Base-by-base conservation (phyloP, 2,113 vertebrate species). In the Gracilinanus agilis region DNA sequence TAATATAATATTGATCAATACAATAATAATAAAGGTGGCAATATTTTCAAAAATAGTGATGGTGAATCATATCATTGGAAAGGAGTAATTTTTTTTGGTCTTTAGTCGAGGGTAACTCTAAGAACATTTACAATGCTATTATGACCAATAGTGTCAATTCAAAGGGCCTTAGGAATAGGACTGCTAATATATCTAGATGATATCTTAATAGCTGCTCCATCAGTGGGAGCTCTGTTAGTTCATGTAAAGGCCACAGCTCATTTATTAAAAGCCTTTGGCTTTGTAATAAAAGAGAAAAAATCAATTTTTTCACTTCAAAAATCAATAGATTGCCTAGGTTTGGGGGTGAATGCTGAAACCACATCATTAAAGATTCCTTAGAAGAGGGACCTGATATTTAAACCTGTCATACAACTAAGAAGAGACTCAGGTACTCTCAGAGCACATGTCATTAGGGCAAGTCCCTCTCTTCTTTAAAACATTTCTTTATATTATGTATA, bases 211-310 rank as follows among this genome's bases (percentile, higher is more conserved):
- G 21, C 53, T 13, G 5, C 53, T 93, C 91, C n/a, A 89, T 90
- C n/a, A 55, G 25, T 91, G 56, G 21, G 54, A 61, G 2, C 2
- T 94, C 90, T 58, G 49, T 93, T 96, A n/a, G 89, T 89, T 95
- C 91, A 94, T 61, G 58, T 1, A 95, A 92, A 94, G 34, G 75
- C 90, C 95, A 90, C 12, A 29, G 1, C 4, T 96, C 96, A 49
- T 94, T 96, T 93, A 96, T 95, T 89, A 96, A 96, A 96, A 94
- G 92, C 55, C 58, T 44, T 67, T 92, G 93, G 58, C 90, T 75
- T 91, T 92, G 92, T 92, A 75, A 93, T 89, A 94, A 53, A 94
- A 83, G 24, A 49, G 0, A 55, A 21, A 91, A 96, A 56, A 98
- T 95, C 55, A 88, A 92, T 96, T 89, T 34, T 5, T 91, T 94